These are phyloP conservation scores for Drosophila parthenogenetica DNA, from an alignment of 2,888 invertebrate species.

Conservation along the genomic window DNA sequence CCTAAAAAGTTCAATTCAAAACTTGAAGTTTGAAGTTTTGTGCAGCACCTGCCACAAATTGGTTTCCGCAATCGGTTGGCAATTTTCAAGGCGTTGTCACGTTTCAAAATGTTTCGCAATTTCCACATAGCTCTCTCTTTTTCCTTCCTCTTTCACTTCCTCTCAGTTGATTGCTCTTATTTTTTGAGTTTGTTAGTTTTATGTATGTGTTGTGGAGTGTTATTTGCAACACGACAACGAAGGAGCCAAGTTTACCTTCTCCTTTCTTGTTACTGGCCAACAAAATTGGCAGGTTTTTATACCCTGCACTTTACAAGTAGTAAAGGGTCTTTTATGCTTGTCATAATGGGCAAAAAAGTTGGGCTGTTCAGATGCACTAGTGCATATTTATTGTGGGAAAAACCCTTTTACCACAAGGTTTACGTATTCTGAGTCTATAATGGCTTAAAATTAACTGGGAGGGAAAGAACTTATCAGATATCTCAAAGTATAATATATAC, in stretches of 20 bases:
- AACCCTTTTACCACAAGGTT: too few relatives aligned
- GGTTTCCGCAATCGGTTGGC: slow-evolving; percentile 44
- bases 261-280: neutral
- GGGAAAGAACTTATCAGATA: too few relatives aligned
- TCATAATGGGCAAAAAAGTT: too few relatives aligned
- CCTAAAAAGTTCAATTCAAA: slow-evolving; percentile 16
- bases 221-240: slow-evolving; percentile 11
- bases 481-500: too few relatives aligned
- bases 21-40: slow-evolving; percentile 11
- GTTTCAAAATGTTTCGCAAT: slow-evolving; percentile 63
- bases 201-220: slow-evolving; percentile 12
- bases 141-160: neutral
- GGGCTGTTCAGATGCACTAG: too few relatives aligned
- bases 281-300: slow-evolving; percentile 28
- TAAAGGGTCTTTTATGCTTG: neutral
- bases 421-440: too few relatives aligned
- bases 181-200: slow-evolving; percentile 34
- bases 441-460: too few relatives aligned
- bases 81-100: slow-evolving; percentile 60
- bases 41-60: slow-evolving; percentile 66
- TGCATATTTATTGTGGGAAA: too few relatives aligned
- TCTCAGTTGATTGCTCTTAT: slow-evolving; percentile 38
- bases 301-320: neutral
- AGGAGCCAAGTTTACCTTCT: slow-evolving; percentile 12
- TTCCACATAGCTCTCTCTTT: slow-evolving; percentile 19